These are phyloP conservation scores for Aquatica leii DNA, from an alignment of 2,888 invertebrate genomes.

Conservation along the genomic window DNA sequence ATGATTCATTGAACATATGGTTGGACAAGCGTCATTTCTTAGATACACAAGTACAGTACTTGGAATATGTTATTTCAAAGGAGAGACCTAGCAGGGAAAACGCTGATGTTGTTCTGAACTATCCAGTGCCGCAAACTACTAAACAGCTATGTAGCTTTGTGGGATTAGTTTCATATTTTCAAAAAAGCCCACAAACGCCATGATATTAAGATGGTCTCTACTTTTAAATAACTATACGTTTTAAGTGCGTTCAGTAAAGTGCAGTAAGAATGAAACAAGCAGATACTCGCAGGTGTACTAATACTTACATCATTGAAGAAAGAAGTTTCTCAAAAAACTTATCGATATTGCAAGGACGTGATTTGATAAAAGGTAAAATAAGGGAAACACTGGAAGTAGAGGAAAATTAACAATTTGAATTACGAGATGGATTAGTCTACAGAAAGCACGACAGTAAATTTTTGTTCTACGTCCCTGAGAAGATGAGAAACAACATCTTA, in stretches of 20 bases:
- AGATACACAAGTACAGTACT: no score
- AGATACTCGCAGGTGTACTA: constrained; percentile 4
- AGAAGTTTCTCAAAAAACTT: constrained; percentile 12
- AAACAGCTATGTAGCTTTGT: constrained; percentile 18
- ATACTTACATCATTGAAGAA: constrained; percentile 10
- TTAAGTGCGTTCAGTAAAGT: not conserved
- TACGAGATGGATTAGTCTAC: constrained; percentile 15
- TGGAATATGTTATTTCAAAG: no score
- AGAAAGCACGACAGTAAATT: constrained; percentile 8
- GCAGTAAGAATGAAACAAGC: constrained; percentile 1
- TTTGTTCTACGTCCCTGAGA: constrained; percentile 40
- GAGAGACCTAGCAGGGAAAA: no score
- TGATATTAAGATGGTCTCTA: constrained; percentile 32
- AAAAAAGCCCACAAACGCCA: constrained; percentile 45
- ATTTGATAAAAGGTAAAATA: not conserved
- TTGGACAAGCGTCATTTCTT: no score
- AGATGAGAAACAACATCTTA: constrained; percentile 44
- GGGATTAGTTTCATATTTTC: constrained; percentile 17
- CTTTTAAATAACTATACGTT: constrained; percentile 19
- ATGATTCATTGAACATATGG: no score
- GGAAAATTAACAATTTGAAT: constrained; percentile 4
- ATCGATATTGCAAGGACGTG: not conserved
- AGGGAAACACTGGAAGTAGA: not conserved
- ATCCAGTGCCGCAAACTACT: constrained; percentile 6
- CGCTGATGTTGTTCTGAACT: constrained; percentile 4